A percentile compares a stretch with the other conserved stretches of the same genome.
Conservation (phyloP, 2,113 vertebrate genomes). For the Globicephala melas region DNA sequence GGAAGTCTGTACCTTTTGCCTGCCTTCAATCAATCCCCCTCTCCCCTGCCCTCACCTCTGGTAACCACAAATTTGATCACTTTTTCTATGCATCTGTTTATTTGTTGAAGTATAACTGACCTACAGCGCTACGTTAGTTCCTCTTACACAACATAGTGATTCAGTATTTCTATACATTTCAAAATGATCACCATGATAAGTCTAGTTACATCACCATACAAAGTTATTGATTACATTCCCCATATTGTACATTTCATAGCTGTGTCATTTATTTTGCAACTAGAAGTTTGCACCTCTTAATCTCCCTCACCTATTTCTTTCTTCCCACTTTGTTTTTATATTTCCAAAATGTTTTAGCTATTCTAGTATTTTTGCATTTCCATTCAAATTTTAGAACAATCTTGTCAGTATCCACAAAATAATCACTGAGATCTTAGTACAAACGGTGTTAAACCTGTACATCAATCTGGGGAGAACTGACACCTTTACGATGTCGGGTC, state of each 20-base stretch:
- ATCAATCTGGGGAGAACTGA: background rate
- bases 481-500: background rate
- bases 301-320: background rate
- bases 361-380: background rate
- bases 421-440: background rate
- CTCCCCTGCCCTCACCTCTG: background rate
- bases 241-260: accelerated
- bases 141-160: background rate
- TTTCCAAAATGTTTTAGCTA: background rate
- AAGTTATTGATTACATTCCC: no score
- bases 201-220: accelerated
- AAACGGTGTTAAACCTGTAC: background rate
- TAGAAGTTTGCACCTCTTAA: background rate
- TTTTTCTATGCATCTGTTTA: background rate
- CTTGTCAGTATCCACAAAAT: background rate
- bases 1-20: background rate
- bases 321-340: background rate
- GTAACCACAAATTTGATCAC: background rate
- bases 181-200: no score
- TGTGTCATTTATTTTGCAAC: background rate
- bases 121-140: background rate
- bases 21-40: background rate
- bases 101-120: no score
- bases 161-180: accelerated
- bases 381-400: background rate